A percentile compares a stretch with the other conserved stretches of the same genome.
These are phyloP conservation scores for Malacosoma neustria DNA, from an alignment of 2,888 invertebrate species.

Conservation along the genomic window DNA sequence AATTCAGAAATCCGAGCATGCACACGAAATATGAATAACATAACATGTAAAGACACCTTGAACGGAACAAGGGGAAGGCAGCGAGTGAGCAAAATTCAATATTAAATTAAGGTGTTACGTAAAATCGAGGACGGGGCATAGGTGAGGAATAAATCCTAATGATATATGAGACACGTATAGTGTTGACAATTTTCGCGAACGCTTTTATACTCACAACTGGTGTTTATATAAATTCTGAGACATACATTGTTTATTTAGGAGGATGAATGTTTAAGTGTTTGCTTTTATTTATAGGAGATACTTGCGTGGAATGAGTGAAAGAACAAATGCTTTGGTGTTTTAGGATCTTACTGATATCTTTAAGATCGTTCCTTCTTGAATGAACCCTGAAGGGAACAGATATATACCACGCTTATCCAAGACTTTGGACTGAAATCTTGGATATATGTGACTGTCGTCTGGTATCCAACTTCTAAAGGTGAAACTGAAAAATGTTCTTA, in stretches of 20 bases:
- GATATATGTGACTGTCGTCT: too few relatives aligned
- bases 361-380: too few relatives aligned
- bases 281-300: not conserved
- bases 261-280: slow-evolving; percentile 2
- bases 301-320: not conserved
- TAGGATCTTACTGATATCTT: slow-evolving; percentile 7
- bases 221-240: slow-evolving; percentile 20
- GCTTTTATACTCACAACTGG: slow-evolving; percentile 43
- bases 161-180: slow-evolving; percentile 49
- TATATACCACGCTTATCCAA: too few relatives aligned
- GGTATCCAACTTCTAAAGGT: too few relatives aligned
- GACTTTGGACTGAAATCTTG: too few relatives aligned
- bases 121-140: slow-evolving; percentile 64
- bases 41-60: slow-evolving; percentile 61
- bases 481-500: too few relatives aligned
- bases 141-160: slow-evolving; percentile 65
- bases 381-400: too few relatives aligned
- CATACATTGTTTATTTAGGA: slow-evolving; percentile 12
- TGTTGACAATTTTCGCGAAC: slow-evolving; percentile 66
- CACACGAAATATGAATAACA: slow-evolving; percentile 64
- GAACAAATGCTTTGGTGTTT: not conserved
- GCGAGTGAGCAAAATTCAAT: slow-evolving; percentile 62
- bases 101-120: slow-evolving; percentile 72
- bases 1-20: slow-evolving; percentile 15
- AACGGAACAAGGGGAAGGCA: slow-evolving; percentile 36